Base-by-base conservation (phyloP, 1,140 invertebrate species). In the Zaprionus tsacasi region DNA sequence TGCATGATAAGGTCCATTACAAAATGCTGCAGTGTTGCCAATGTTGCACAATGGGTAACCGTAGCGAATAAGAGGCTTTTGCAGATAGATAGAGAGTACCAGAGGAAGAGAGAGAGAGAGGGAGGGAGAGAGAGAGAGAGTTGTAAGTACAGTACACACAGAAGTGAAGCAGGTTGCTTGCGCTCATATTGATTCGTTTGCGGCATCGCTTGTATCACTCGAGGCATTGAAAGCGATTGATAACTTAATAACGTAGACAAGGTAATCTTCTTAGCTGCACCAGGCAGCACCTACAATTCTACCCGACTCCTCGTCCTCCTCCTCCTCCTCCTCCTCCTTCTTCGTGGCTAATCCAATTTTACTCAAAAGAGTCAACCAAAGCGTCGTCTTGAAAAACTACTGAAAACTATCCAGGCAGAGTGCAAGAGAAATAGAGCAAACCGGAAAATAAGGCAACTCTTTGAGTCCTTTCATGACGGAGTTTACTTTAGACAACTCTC, bases 181-280 rank as follows among this genome's bases (percentile, higher is more conserved):
- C 13, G 21, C 6, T n/a, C 7, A 8, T 10, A 73, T 69, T 70
- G 48, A 74, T 48, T 38, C 55, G 36, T 17, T 65, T 65, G 36
- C 38, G 45, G 11, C 21, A 40, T 35, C n/a, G 36, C 36, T 45
- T 50, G 58, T 25, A 15, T 64, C 36, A 57, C 58, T 13, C 15
- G 25, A 40, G 52, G n/a, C 35, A 58, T 40, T 65, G 15, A 52
- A 55, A 21, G 58, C 8, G 33, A 69, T 40, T 74, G 38, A 74
- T 56, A 50, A 55, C 66, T 63, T 48, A 30, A 61, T 56, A 69
- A 40, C 13, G 45, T 13, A 43, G 57, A 36, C 15, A 45, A 50
- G 61, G 52, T 71, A 68, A 68, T 73, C 70, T 36, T 60, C 56
- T 73, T 68, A 55, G 48, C 17, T n/a, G 17, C 21, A 21, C 12